Evolutionary conservation across 2,888 invertebrate genomes (phyloP).

Genomic region (Caenorhabditis sinica): DNA sequence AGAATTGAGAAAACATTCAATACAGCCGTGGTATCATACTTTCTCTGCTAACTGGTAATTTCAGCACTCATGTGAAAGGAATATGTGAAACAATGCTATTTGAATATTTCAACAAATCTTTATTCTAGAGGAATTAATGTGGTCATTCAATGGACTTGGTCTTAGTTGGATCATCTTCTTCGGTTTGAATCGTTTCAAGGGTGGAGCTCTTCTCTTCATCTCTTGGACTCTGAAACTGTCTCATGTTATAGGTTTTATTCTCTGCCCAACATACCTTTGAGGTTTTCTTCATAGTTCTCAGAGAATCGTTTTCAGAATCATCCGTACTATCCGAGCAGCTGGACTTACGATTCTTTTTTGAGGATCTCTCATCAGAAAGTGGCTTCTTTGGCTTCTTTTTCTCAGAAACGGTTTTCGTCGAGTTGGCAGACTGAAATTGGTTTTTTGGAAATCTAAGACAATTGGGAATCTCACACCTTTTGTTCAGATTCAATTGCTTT

Average conservation of each 20-base stretch:
- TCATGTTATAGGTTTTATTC: not conserved
- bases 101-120: too few species aligned
- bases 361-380: not conserved
- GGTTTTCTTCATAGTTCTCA: not conserved
- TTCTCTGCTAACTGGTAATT: too few species aligned
- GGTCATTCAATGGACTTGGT: constrained; percentile 6
- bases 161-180: constrained; percentile 20
- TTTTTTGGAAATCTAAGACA: too few species aligned
- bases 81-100: too few species aligned
- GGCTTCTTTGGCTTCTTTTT: constrained; percentile 9
- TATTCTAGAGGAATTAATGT: not conserved
- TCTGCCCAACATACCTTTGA: not conserved
- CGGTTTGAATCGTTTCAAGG: constrained; percentile 14
- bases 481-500: not conserved
- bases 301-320: constrained; percentile 5
- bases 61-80: too few species aligned
- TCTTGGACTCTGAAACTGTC: not conserved
- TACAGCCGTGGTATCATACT: too few species aligned
- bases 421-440: not conserved
- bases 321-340: constrained; percentile 17
- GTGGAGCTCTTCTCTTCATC: constrained; percentile 1
- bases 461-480: not conserved
- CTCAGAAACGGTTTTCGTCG: not conserved
- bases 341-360: not conserved
- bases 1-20: too few species aligned